Base-by-base conservation (phyloP, 2,888 invertebrate species). In the Gari tellinella region DNA sequence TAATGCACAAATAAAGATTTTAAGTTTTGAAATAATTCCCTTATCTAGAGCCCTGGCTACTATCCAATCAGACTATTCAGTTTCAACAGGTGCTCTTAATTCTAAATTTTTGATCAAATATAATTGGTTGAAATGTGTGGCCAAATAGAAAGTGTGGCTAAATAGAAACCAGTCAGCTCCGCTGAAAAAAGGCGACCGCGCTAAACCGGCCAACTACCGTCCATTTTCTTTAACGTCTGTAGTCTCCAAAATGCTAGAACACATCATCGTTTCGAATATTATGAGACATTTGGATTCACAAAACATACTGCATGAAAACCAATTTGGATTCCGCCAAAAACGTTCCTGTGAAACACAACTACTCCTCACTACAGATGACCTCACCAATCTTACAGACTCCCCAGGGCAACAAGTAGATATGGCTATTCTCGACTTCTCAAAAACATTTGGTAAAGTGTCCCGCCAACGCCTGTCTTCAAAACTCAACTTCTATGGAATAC, bases 401-500 rank as follows among this genome's bases (percentile, higher is more conserved):
- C n/a, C n/a, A n/a, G n/a, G n/a, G n/a, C n/a, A n/a, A n/a, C 48
- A 48, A 21, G 48, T 48, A 8, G 48, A 48, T 15, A 48, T 48
- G 48, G 48, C 48, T 7, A 48, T 48, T 15, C 23, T 23, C 21
- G 48, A 48, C 17, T 48, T 48, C 17, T 12, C 48, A 19, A 48
- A 51, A 56, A 25, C 19, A 21, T 17, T 23, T 43, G 8, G 56
- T 23, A 64, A 56, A 21, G 55, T 64, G 5, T 56, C 55, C 2
- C 64, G 49, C 14, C 37, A 14, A 5, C 25, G 56, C 8, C 56
- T 64, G 2, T 46, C 56, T 17, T 19, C 48, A 7, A 64, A 56
- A 64, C 31, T 56, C 2, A 2, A 23, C 2, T 56, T 25, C 23
- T 64, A 55, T 38, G 53, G 63, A n/a, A 55, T 55, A 2, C 53